Percentiles rank a stretch among this genome's conserved stretches.
These are phyloP conservation scores for Carassius carassius DNA, from an alignment of 2,113 vertebrate genomes.

Conservation along the genomic window DNA sequence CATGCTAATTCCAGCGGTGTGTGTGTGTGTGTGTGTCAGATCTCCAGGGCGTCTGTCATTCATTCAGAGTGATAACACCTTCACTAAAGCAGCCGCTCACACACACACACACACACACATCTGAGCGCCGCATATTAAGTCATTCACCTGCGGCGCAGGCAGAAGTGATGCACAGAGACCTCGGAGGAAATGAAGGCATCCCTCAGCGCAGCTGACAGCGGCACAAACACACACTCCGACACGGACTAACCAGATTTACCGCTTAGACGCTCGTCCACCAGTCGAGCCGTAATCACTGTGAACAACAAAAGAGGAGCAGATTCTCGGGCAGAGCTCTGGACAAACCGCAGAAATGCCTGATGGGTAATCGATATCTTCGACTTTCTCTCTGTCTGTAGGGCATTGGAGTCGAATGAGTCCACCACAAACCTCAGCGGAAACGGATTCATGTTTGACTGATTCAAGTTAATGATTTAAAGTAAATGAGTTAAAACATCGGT, in stretches of 20 bases:
- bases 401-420: too few relatives aligned
- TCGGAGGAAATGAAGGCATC: neutral
- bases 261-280: too few relatives aligned
- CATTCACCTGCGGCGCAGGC: neutral
- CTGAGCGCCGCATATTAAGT: neutral
- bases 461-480: neutral
- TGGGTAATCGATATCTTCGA: conserved; percentile 6
- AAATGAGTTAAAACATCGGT: neutral
- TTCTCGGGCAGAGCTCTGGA: neutral
- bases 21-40: too few relatives aligned
- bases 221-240: neutral
- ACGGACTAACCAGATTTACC: too few relatives aligned
- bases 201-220: neutral
- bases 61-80: too few relatives aligned
- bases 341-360: neutral
- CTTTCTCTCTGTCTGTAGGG: conserved; percentile 3
- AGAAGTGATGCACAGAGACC: neutral
- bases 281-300: too few relatives aligned
- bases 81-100: too few relatives aligned
- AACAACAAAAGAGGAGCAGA: neutral
- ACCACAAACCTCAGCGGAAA: neutral
- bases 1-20: too few relatives aligned
- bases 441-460: neutral
- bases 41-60: too few relatives aligned
- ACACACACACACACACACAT: too few relatives aligned